phyloP scores from a whole-genome alignment of 1,140 invertebrate species.

The Ceratina australensis region DNA sequence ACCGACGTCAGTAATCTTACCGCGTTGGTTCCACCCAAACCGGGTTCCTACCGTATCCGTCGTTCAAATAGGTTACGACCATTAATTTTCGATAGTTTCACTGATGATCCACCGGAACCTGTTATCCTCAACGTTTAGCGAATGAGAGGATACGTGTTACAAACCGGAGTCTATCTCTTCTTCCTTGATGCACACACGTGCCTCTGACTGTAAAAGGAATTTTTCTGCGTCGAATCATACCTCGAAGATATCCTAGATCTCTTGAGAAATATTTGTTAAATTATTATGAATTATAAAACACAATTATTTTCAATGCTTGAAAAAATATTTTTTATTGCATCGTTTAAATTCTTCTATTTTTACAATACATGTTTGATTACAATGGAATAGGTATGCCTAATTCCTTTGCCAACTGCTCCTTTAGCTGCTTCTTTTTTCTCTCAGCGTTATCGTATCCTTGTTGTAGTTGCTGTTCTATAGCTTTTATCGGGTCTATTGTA shows the following conservation, averaged over 20 bases:
- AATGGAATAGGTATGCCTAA: too few species aligned
- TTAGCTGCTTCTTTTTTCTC: too few species aligned
- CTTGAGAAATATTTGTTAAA: too few species aligned
- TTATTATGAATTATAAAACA: too few species aligned
- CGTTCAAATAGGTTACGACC: neutral
- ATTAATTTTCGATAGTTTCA: conserved; percentile 8
- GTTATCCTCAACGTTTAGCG: neutral
- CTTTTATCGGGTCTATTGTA: too few species aligned
- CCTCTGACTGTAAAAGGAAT: neutral
- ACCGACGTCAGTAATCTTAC: neutral
- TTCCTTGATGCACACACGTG: neutral
- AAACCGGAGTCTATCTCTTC: neutral
- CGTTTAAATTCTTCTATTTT: too few species aligned
- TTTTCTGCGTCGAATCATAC: neutral
- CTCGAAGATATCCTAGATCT: neutral
- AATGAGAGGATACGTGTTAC: neutral
- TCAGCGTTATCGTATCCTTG: too few species aligned
- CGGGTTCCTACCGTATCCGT: neutral
- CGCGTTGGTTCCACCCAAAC: neutral
- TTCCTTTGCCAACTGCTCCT: too few species aligned
- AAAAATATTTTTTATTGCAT: too few species aligned
- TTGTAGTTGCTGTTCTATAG: too few species aligned
- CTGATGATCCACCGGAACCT: neutral
- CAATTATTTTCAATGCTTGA: too few species aligned
- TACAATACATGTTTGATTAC: too few species aligned